Base-by-base conservation (phyloP, 2,888 invertebrate species). In the Spialia ferax region DNA sequence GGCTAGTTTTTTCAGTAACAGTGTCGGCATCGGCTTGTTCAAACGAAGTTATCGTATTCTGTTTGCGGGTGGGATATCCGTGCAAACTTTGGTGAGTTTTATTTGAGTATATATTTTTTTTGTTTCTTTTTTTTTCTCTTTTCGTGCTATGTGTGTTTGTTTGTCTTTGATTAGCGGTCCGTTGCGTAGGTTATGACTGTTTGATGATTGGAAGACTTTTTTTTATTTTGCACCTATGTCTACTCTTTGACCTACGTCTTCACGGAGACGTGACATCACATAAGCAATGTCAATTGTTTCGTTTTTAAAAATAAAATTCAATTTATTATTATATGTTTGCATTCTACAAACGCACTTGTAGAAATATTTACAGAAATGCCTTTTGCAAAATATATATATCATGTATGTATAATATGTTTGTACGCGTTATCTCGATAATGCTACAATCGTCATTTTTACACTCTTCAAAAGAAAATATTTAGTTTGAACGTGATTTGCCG, bases 1-100 rank as follows among this genome's bases (percentile, higher is more conserved):
- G n/a, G n/a, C n/a, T n/a, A n/a, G n/a, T n/a, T n/a, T n/a, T n/a
- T n/a, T n/a, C n/a, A n/a, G n/a, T n/a, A n/a, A 74, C 71, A 82
- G 84, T 87, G 86, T 79, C 80, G 81, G 80, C 32, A n/a, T 42
- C 60, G 77, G 77, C 68, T 62, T 84, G 87, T 88, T 88, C 84
- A 87, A 89, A 87, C 82, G 87, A 82, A 84, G 85, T 88, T 90
- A 88, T 87, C 89, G 84, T 78, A 57, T 38, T 59, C 75, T 84
- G 84, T 86, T 86, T 82, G 81, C 83, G 80, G 82, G 80, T 83
- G 85, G 90, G 89, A 89, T 89, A 88, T 87, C 86, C 84, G 80
- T 79, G 78, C 75, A 79, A 81, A 70, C 62, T 73, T 71, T 70
- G 76, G 77, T 79, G 69, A 78, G 77, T 77, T 71, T 45, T 72